Base-by-base conservation (phyloP, 2,888 invertebrate genomes). In the Parnassius mnemosyne region DNA sequence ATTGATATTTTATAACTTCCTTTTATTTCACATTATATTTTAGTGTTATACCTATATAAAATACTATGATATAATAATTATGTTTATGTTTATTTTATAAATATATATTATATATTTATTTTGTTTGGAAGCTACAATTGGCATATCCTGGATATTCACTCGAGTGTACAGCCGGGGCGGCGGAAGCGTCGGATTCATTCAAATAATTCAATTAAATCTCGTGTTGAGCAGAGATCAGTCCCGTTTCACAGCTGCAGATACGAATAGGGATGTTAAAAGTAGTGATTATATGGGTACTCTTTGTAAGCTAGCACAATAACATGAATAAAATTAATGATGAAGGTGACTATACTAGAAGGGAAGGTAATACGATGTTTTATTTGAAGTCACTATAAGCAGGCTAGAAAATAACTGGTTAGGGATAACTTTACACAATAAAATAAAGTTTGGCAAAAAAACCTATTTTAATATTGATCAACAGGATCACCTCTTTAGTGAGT, bases 161-260 rank as follows among this genome's bases (percentile, higher is more conserved):
- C 70, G 77, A 65, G 75, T 64, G 73, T 73, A 74, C 74, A 69
- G 71, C 75, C 72, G 75, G 73, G 75, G 74, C 82, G 80, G 76
- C 89, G 90, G 90, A 89, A 89, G 85, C 86, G 84, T 81, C 84
- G 89, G 82, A 81, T 81, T 87, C 88, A 86, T 85, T 89, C 87
- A 79, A 86, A 89, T 90, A 89, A 90, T 90, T 89, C 85, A 89
- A 90, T 90, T 89, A 89, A 86, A 85, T 84, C 83, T 78, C 79
- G 78, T 75, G 78, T 77, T 75, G 81, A 80, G 78, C 83, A 79
- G 80, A 84, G 84, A 82, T 81, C 87, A 84, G 80, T 78, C 80
- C 76, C 79, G 80, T 77, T 84, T 81, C 81, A 82, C 83, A 82
- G 82, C 79, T 84, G 82, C 80, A 78, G 70, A 77, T 72, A 72